These are phyloP conservation scores for Elephas maximus DNA, from an alignment of 2,113 vertebrate genomes.

Conservation along the genomic window DNA sequence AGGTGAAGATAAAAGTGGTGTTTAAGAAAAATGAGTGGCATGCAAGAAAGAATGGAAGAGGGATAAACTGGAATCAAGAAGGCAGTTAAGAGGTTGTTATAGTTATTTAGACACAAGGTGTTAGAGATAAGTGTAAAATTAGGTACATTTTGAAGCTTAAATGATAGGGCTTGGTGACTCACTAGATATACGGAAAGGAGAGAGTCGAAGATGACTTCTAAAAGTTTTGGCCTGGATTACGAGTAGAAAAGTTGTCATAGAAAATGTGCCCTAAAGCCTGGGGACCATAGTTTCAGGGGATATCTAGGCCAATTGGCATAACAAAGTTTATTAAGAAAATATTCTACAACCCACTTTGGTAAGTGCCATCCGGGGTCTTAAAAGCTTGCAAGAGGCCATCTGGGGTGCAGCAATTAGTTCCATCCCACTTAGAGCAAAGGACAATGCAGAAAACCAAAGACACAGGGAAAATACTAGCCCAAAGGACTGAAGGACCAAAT, in stretches of 20 bases:
- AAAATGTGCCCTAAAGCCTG: not conserved
- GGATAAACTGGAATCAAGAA: not conserved
- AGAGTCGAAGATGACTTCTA: not conserved
- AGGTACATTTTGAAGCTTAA: not conserved
- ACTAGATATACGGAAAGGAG: not conserved
- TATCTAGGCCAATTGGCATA: too few species aligned
- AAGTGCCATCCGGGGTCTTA: too few species aligned
- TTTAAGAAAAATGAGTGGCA: not conserved
- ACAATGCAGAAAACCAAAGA: too few species aligned
- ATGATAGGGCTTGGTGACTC: not conserved
- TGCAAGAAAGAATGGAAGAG: not conserved
- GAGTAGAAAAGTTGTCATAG: not conserved
- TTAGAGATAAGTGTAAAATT: not conserved
- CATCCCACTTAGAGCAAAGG: too few species aligned
- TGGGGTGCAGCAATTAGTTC: too few species aligned
- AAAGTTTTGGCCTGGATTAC: not conserved
- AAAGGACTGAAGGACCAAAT: too few species aligned
- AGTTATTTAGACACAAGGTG: not conserved
- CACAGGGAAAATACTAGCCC: too few species aligned
- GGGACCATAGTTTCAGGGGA: too few species aligned
- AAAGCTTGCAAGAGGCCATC: too few species aligned
- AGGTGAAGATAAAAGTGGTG: not conserved
- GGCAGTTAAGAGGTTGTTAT: not conserved
- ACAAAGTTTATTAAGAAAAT: not conserved
- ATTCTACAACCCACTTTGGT: too few species aligned